phyloP scores from a whole-genome alignment of 2,888 invertebrate genomes.

The Lutraria lutraria region DNA sequence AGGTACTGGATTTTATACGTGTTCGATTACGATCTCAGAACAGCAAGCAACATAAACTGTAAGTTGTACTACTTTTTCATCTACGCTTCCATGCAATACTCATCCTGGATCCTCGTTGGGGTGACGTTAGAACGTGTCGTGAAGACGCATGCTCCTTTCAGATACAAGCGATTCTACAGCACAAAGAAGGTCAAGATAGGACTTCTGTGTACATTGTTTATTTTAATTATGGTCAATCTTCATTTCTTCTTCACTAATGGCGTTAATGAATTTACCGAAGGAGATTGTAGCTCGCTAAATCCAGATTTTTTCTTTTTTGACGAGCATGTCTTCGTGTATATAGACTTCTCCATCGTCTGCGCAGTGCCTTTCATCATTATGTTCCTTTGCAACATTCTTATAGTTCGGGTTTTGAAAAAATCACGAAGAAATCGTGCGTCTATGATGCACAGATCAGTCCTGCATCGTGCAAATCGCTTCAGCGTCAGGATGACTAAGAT shows the following conservation, averaged over 20 bases:
- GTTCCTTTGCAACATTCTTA: slow-evolving; percentile 68
- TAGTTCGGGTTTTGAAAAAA: slow-evolving; percentile 51
- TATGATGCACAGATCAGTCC: slow-evolving; percentile 48
- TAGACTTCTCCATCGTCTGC: slow-evolving; percentile 70
- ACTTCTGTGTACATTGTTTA: slow-evolving; percentile 46
- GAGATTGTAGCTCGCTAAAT: slow-evolving; percentile 66
- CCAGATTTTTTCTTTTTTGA: slow-evolving; percentile 65
- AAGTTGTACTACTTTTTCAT: slow-evolving; percentile 73
- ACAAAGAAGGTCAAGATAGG: slow-evolving; percentile 58
- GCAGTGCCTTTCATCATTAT: slow-evolving; percentile 69
- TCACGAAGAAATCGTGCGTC: slow-evolving; percentile 56
- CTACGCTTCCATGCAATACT: slow-evolving; percentile 74
- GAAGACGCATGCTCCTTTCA: slow-evolving; percentile 66
- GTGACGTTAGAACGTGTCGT: slow-evolving; percentile 71
- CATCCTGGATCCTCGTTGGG: slow-evolving; percentile 75
- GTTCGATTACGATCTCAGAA: slow-evolving; percentile 62
- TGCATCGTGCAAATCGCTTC: slow-evolving; percentile 48
- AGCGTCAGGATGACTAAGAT: slow-evolving; percentile 72
- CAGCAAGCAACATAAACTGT: slow-evolving; percentile 67
- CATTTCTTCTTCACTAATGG: slow-evolving; percentile 76
- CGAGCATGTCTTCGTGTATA: slow-evolving; percentile 71
- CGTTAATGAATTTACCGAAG: slow-evolving; percentile 62
- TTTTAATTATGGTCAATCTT: slow-evolving; percentile 44
- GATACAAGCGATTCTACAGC: slow-evolving; percentile 50
- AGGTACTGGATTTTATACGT: slow-evolving; percentile 68